Conservation (phyloP, 2,888 invertebrate species). For the Barypeithes pellucidus region DNA sequence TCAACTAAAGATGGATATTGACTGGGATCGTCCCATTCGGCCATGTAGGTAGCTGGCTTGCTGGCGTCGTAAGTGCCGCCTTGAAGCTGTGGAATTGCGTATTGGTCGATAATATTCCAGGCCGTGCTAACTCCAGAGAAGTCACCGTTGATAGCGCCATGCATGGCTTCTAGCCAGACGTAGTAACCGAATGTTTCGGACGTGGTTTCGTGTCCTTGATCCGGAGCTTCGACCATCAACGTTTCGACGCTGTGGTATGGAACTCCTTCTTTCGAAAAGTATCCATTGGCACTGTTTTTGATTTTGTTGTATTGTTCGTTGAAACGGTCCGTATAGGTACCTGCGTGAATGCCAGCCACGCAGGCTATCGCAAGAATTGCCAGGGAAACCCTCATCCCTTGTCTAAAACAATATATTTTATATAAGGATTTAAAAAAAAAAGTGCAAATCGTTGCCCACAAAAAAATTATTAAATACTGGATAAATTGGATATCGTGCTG, state of each 20-base stretch:
- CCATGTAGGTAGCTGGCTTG: slow-evolving; percentile 56
- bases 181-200: slow-evolving; percentile 57
- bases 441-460: too few species aligned
- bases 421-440: too few species aligned
- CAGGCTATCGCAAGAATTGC: slow-evolving; percentile 29
- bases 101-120: slow-evolving; percentile 56
- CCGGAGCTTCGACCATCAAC: slow-evolving; percentile 58
- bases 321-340: slow-evolving; percentile 35
- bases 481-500: too few species aligned
- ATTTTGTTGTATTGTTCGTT: slow-evolving; percentile 41
- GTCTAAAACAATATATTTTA: slow-evolving; percentile 1
- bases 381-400: slow-evolving; percentile 24
- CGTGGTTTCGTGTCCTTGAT: slow-evolving; percentile 59
- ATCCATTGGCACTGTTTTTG: slow-evolving; percentile 41
- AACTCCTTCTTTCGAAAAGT: slow-evolving; percentile 55
- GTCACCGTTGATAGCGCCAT: slow-evolving; percentile 57
- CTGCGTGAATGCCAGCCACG: slow-evolving; percentile 37
- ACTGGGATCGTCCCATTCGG: slow-evolving; percentile 55
- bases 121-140: slow-evolving; percentile 56
- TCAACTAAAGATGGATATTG: slow-evolving; percentile 56
- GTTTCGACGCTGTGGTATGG: slow-evolving; percentile 60
- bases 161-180: slow-evolving; percentile 56
- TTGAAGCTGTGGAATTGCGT: slow-evolving; percentile 55
- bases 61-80: slow-evolving; percentile 29
- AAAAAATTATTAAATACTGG: too few species aligned